Evolutionary conservation across 2,113 vertebrate species (phyloP), one percentile per base, ranked within the genome.

Genomic region (Martes martes): DNA sequence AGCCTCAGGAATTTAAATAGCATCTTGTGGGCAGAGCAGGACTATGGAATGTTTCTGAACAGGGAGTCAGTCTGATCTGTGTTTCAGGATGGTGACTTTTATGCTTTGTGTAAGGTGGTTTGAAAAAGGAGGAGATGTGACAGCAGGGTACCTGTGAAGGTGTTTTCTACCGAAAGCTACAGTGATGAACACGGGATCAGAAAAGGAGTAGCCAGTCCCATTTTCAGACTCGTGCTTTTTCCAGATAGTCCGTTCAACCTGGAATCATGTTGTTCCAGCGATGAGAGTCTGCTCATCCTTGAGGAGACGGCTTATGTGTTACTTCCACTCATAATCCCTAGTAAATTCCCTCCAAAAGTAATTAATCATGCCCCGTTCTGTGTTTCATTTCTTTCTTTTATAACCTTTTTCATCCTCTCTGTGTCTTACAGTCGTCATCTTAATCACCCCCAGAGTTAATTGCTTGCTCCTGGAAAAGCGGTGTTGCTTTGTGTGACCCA

Each of bases 201-300:
- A 86, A 94, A 81, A 65, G 24, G 11, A 89, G 33, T 11, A 89
- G 28, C 18, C 9, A 76, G 39, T 50, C 63, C 74, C 42, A 73
- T 80, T 94, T 94, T 86, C 52, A 83, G 18, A 39, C 31, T 83
- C 3, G 9, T 81, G n/a, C 33, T 91, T 90, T 97, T 97, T 61
- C 23, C 7, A 39, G 86, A 1, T 33, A 73, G 55, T 87, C 11
- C 31, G 14, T 81, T 92, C 26, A 92, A 23, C 26, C 36, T 85
- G n/a, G 31, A 85, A 80, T 81, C 36, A 5, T 89, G 14, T 73
- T 31, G 52, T 88, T 82, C 18, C 31, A 74, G 67, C 33, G 36
- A 23, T 63, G 81, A 88, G 26, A 81, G 36, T 94, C 73, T 63
- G 0, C 47, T 76, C 39, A 26, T 67, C 67, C 83, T 57, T 84